Percentiles rank a stretch among this genome's conserved stretches.
Evolutionary conservation across 2,888 invertebrate species (phyloP).

Genomic region (Lasioglossum calceatum): DNA sequence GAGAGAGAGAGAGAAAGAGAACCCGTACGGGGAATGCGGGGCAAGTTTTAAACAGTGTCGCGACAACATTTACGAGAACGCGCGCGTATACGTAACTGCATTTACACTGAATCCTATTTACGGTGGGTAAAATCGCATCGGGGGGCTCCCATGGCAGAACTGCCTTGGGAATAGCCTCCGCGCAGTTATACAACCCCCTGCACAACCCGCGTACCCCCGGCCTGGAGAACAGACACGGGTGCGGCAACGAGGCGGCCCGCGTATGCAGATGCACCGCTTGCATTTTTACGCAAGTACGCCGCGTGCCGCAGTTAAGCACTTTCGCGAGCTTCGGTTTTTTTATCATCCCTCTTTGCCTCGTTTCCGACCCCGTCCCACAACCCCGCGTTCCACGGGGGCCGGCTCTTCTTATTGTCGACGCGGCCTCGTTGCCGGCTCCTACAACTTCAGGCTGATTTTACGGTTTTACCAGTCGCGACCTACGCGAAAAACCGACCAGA

Average conservation of each 20-base stretch:
- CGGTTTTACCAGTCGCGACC: not conserved
- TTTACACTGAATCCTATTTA: slow-evolving; percentile 76
- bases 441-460: slow-evolving; percentile 10
- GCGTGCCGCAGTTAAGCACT: slow-evolving; percentile 40
- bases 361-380: not conserved
- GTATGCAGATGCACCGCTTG: slow-evolving; percentile 64
- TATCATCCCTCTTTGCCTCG: slow-evolving; percentile 25
- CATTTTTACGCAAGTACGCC: slow-evolving; percentile 66
- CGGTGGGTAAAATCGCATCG: slow-evolving; percentile 70
- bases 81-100: slow-evolving; percentile 63
- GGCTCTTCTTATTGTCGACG: not conserved
- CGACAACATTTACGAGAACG: slow-evolving; percentile 57
- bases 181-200: slow-evolving; percentile 61
- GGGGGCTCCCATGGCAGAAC: slow-evolving; percentile 66
- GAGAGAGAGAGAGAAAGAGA: too few species aligned
- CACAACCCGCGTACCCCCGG: slow-evolving; percentile 23
- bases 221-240: slow-evolving; percentile 21
- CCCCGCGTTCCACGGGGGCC: not conserved
- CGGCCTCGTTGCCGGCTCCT: not conserved
- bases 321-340: slow-evolving; percentile 45
- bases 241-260: slow-evolving; percentile 35
- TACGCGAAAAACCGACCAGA: not conserved
- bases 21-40: not conserved
- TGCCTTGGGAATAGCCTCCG: slow-evolving; percentile 70
- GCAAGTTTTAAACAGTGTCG: slow-evolving; percentile 63